A percentile compares a stretch with the other conserved stretches of the same genome.
Conservation (phyloP, 2,888 invertebrate species). For the Drosophila putrida region DNA sequence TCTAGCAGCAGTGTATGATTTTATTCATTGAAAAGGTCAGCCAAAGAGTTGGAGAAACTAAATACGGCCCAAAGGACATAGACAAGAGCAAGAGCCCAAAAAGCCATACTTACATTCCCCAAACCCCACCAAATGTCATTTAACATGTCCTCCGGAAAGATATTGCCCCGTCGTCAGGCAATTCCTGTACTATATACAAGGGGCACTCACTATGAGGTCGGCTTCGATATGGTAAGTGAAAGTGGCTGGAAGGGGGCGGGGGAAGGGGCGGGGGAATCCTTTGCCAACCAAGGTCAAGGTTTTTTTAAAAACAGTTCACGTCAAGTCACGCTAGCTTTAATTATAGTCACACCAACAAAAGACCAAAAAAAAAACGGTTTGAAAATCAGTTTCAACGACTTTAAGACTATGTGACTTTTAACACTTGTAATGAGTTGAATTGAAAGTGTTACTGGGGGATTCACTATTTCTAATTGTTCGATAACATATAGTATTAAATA, state of each 20-base stretch:
- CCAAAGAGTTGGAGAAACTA: slow-evolving; percentile 2
- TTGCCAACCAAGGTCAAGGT: neutral
- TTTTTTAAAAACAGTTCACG: too few relatives aligned
- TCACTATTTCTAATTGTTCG: slow-evolving; percentile 12
- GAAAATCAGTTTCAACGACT: neutral
- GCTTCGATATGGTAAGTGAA: slow-evolving; percentile 92
- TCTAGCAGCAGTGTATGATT: neutral
- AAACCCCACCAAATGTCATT: slow-evolving; percentile 36
- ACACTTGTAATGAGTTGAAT: neutral
- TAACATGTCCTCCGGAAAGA: slow-evolving; percentile 73
- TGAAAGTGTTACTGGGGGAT: neutral
- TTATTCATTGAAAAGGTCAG: neutral
- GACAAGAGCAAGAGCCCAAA: slow-evolving; percentile 3
- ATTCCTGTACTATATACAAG: slow-evolving; percentile 92
- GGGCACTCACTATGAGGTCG: slow-evolving; percentile 94
- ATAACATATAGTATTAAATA: neutral
- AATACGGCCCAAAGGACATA: slow-evolving; percentile 32
- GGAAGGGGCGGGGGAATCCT: neutral
- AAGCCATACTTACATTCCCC: slow-evolving; percentile 18
- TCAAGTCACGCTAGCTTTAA: slow-evolving; percentile 1
- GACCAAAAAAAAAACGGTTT: neutral
- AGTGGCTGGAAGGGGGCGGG: too few relatives aligned
- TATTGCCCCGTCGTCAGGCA: slow-evolving; percentile 87
- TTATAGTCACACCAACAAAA: neutral
- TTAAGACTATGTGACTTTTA: neutral